Conservation (phyloP, 2,888 invertebrate species). For the Himalopsyche kuldschensis region DNA sequence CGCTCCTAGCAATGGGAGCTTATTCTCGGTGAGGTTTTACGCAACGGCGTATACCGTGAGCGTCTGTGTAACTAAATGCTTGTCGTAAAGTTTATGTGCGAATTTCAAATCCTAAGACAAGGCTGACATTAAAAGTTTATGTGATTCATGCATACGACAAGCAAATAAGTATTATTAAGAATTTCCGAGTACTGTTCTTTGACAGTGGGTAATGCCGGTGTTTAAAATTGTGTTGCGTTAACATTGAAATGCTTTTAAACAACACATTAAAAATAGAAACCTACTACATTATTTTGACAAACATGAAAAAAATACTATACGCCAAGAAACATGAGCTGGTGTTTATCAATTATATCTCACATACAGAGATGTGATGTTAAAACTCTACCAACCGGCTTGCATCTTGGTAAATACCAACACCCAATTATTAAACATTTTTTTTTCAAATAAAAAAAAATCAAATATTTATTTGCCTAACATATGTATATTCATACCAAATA, state of each 20-base stretch:
- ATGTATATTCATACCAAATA: too few relatives aligned
- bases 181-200: not conserved
- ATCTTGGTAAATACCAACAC: too few relatives aligned
- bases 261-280: not conserved
- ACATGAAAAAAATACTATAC: too few relatives aligned
- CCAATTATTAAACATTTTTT: too few relatives aligned
- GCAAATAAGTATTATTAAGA: not conserved
- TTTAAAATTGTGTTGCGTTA: not conserved
- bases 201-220: not conserved
- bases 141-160: not conserved
- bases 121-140: not conserved
- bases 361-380: too few relatives aligned
- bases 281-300: too few relatives aligned
- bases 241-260: not conserved
- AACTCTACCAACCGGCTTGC: too few relatives aligned
- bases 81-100: not conserved
- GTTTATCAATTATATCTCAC: too few relatives aligned
- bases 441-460: too few relatives aligned
- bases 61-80: not conserved
- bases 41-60: not conserved
- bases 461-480: too few relatives aligned
- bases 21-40: not conserved
- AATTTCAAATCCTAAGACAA: not conserved
- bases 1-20: not conserved
- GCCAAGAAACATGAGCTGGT: too few relatives aligned